Conservation (phyloP, 2,797 vertebrate genomes). For the Channa striata region DNA sequence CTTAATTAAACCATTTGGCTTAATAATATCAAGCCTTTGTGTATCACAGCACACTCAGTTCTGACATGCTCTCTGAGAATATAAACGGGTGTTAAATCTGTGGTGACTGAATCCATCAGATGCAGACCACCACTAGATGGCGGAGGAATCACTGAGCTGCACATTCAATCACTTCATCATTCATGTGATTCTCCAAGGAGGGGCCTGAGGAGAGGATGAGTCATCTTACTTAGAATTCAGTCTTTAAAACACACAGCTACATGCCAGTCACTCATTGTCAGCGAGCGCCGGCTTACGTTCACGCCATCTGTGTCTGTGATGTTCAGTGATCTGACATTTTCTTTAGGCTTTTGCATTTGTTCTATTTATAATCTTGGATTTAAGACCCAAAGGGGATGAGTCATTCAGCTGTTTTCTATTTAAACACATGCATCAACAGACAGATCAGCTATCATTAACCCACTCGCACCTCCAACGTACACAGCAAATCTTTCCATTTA, state of each 20-base stretch:
- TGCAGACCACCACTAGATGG: slow-evolving; percentile 78
- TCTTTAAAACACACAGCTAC: slow-evolving; percentile 53
- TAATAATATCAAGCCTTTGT: too few species aligned
- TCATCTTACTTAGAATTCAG: slow-evolving; percentile 75
- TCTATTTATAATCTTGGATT: slow-evolving; percentile 67
- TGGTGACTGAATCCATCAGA: background rate
- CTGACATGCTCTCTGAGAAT: too few species aligned
- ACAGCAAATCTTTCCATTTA: background rate
- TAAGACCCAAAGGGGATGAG: slow-evolving; percentile 22
- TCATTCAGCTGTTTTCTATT: slow-evolving; percentile 45
- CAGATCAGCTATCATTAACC: slow-evolving; percentile 15
- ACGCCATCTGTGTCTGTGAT: slow-evolving; percentile 59
- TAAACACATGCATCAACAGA: slow-evolving; percentile 9
- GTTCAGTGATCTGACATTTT: slow-evolving; percentile 47
- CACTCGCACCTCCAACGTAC: background rate
- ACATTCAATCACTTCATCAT: slow-evolving; percentile 37
- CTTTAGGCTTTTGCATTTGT: slow-evolving; percentile 49
- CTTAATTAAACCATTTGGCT: too few species aligned
- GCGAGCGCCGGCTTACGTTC: slow-evolving; percentile 33
- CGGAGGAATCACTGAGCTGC: slow-evolving; percentile 38
- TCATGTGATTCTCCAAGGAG: slow-evolving; percentile 60
- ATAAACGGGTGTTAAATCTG: background rate
- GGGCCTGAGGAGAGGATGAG: slow-evolving; percentile 72
- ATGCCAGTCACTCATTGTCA: slow-evolving; percentile 64
- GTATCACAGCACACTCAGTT: too few species aligned